These are phyloP conservation scores for Drosophila formosana DNA, from an alignment of 2,888 invertebrate species.

Conservation along the genomic window DNA sequence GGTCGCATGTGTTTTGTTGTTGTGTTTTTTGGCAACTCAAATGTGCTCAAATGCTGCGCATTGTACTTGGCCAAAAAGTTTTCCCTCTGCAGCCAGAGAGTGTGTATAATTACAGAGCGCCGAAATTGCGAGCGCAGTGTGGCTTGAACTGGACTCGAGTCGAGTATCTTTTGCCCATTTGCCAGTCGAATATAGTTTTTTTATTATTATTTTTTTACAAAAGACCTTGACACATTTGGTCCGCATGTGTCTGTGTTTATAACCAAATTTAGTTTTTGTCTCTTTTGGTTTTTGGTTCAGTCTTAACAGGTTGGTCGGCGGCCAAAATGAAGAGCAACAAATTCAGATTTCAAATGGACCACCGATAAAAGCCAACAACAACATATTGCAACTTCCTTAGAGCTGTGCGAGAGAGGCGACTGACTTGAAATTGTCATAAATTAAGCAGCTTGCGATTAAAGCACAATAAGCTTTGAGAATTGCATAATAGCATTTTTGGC, in stretches of 20 bases:
- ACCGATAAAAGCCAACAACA: constrained; percentile 30
- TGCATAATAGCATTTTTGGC: constrained; percentile 1
- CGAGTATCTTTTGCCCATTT: constrained; percentile 63
- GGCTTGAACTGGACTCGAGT: constrained; percentile 22
- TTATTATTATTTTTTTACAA: constrained; percentile 63
- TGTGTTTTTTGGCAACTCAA: constrained; percentile 19
- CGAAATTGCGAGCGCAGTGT: constrained; percentile 22
- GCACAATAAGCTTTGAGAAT: constrained; percentile 28
- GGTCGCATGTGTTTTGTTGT: not conserved
- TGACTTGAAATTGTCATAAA: constrained; percentile 60
- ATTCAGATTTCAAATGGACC: constrained; percentile 53
- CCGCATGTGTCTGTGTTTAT: constrained; percentile 45
- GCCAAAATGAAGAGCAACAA: constrained; percentile 23
- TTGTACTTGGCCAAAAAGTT: constrained; percentile 60
- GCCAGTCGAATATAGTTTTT: constrained; percentile 45
- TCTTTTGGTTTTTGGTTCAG: constrained; percentile 43
- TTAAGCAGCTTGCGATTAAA: constrained; percentile 50
- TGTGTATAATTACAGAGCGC: constrained; percentile 57
- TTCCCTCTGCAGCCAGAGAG: constrained; percentile 42
- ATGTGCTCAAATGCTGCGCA: constrained; percentile 61
- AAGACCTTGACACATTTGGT: constrained; percentile 78
- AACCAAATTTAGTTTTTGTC: constrained; percentile 42
- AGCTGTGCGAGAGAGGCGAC: constrained; percentile 25
- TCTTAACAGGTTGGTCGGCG: constrained; percentile 31
- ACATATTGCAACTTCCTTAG: constrained; percentile 61